Evolutionary conservation across 2,797 vertebrate genomes (phyloP), one percentile per base, ranked within the genome.

Genomic region (Simalia tracyae): DNA sequence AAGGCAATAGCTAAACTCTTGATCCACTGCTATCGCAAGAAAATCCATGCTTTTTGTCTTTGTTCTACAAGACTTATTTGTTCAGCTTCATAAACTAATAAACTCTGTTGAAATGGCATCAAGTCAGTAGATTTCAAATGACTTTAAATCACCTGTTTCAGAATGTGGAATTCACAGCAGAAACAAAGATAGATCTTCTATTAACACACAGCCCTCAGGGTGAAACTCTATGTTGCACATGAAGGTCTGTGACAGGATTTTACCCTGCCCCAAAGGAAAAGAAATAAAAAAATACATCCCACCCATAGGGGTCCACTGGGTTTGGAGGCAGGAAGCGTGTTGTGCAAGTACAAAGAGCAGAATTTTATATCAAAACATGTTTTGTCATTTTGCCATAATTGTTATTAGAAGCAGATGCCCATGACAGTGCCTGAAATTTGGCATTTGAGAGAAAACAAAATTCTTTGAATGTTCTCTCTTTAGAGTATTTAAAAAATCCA

Each of bases 51-150:
- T 93, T 88, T 87, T 7, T 87, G 2, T 94, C 64, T 96, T 94
- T 94, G 28, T 91, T 91, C 88, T 85, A 84, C 36, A 88, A 3
- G 60, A 92, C 22, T 88, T 46, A 90, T 96, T 95, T 88, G 26
- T 94, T 88, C 64, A 90, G 90, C 91, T 95, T 95, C 89, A 91
- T 89, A 93, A 94, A 87, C 31, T 90, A 72, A 94, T 61, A 90
- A 95, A 93, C 92, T 92, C 1, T 93, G 90, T 28, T 92, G 60
- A 96, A 96, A 94, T 0, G 64, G 8, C 90, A 94, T 64, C 2
- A 93, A 31, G 7, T 95, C 92, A 89, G 89, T 94, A 2, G 59
- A 93, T 11, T 92, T 94, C 95, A 84, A 89, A 86, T 90, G 93
- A 94, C 87, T 90, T 36, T 14, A 90, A 50, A 36, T 31, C 90